Evolutionary conservation across 2,797 vertebrate genomes (phyloP).

Genomic region (Telmatherina bonti): DNA sequence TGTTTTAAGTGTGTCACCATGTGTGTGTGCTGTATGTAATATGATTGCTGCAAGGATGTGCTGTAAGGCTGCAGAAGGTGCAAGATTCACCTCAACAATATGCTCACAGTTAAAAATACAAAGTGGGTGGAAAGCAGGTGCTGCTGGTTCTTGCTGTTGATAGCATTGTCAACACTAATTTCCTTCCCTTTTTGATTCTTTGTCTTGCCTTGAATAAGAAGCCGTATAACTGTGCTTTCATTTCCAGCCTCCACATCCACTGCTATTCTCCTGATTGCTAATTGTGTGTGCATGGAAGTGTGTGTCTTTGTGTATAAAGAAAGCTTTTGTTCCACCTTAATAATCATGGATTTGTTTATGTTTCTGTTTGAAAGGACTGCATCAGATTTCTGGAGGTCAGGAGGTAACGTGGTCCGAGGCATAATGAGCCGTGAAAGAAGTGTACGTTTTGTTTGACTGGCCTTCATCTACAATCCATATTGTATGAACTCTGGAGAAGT

Average conservation of each 20-base stretch:
- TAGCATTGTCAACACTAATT: constrained; percentile 54
- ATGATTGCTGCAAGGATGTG: background rate
- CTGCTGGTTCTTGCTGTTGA: constrained; percentile 36
- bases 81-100: constrained; percentile 6
- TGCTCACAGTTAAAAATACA: background rate
- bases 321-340: constrained; percentile 24
- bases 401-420: background rate
- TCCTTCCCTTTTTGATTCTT: constrained; percentile 42
- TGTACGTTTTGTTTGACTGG: constrained; percentile 23
- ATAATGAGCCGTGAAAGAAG: constrained; percentile 15
- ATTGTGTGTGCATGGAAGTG: constrained; percentile 28
- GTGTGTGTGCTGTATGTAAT: constrained; percentile 11
- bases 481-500: constrained; percentile 12
- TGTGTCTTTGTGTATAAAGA: constrained; percentile 8
- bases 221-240: constrained; percentile 26
- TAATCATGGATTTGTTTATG: constrained; percentile 27
- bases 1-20: background rate
- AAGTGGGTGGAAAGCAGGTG: constrained; percentile 14
- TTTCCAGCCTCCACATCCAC: constrained; percentile 31
- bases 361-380: constrained; percentile 13
- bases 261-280: constrained; percentile 34
- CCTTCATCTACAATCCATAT: background rate
- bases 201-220: constrained; percentile 59
- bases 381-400: constrained; percentile 19
- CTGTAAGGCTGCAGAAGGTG: constrained; percentile 24